These are phyloP conservation scores for Rhagologus leucostigma DNA, from an alignment of 2,113 vertebrate species.

Conservation along the genomic window DNA sequence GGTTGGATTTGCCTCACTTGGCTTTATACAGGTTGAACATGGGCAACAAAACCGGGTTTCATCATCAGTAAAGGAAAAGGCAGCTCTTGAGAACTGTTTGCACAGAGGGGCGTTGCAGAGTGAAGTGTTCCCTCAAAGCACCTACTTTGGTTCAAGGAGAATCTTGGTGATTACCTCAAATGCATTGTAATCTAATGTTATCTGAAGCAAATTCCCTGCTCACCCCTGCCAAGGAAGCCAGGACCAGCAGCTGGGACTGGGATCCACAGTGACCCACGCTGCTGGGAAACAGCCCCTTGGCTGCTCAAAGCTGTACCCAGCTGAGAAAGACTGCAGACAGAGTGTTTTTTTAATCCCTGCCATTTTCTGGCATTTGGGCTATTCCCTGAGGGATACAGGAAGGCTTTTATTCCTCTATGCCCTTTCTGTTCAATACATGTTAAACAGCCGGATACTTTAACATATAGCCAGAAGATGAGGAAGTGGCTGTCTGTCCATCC, in stretches of 20 bases:
- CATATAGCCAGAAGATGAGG: slow-evolving; percentile 12
- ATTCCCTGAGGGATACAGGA: not conserved
- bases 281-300: not conserved
- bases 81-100: not conserved
- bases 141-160: not conserved
- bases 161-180: not conserved
- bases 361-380: not conserved
- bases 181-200: not conserved
- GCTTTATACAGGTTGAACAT: not conserved
- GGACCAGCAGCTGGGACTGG: not conserved
- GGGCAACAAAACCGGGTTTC: not conserved
- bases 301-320: not conserved
- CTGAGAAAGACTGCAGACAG: not conserved
- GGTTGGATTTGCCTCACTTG: not conserved
- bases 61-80: not conserved
- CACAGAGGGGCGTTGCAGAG: not conserved
- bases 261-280: fast-evolving
- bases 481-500: not conserved
- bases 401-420: slow-evolving; percentile 32
- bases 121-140: fast-evolving
- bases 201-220: not conserved
- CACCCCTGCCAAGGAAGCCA: not conserved
- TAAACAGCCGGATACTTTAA: not conserved
- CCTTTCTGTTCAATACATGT: not conserved
- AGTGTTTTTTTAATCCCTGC: not conserved